Evolutionary conservation across 2,113 vertebrate genomes (phyloP).

Genomic region (Paramormyrops kingsleyae): DNA sequence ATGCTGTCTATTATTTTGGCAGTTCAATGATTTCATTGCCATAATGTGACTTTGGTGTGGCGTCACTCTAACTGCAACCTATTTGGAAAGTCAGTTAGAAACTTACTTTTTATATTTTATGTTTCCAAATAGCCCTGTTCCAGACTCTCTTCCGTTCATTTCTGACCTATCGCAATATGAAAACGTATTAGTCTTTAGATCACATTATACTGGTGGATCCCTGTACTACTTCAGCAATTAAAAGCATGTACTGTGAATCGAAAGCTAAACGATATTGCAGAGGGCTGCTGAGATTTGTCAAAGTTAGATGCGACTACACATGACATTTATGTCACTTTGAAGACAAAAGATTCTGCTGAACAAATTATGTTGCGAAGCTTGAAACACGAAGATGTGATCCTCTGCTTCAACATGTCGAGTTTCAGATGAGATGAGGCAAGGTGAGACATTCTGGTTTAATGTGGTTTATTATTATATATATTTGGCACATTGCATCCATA

Average conservation of each 20-base stretch:
- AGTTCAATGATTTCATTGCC: background rate
- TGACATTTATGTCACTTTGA: background rate
- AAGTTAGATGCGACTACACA: background rate
- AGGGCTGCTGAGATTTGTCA: conserved; percentile 4
- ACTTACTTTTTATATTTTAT: conserved; percentile 47
- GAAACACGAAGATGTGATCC: background rate
- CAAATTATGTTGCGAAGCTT: background rate
- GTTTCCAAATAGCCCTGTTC: conserved; percentile 34
- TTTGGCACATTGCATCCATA: background rate
- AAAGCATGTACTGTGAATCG: background rate
- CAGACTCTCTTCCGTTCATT: conserved; percentile 40
- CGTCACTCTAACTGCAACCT: background rate
- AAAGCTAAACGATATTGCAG: background rate
- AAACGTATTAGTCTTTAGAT: conserved; percentile 40
- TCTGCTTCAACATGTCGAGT: background rate
- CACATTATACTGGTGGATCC: conserved; percentile 28
- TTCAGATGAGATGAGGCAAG: background rate
- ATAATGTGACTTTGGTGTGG: background rate
- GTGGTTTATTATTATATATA: background rate
- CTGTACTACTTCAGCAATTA: conserved; percentile 29
- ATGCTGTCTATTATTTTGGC: background rate
- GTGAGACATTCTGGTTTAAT: background rate
- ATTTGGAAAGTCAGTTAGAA: conserved; percentile 30
- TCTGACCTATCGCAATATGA: conserved; percentile 43
- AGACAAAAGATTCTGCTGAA: background rate